Percentiles rank a stretch among this genome's conserved stretches.
These are phyloP conservation scores for Calidris pygmaea DNA, from an alignment of 2,113 vertebrate genomes.

Conservation along the genomic window DNA sequence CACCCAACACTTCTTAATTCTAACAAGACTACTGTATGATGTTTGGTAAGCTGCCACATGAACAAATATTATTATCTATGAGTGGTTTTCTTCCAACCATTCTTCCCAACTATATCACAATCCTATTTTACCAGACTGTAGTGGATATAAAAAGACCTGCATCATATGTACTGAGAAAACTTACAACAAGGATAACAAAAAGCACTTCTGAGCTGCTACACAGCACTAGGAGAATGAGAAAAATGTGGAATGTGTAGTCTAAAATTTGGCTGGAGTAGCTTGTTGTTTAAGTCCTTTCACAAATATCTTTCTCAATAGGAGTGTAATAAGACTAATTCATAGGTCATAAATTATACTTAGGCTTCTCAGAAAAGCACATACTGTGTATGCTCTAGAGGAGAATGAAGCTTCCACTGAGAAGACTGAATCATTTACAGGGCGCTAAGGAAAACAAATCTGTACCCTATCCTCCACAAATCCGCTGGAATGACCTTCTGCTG, in stretches of 20 bases:
- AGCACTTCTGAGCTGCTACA: not conserved
- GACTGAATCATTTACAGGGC: not conserved
- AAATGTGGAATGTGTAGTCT: not conserved
- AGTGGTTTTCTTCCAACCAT: not conserved
- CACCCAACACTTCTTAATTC: not conserved
- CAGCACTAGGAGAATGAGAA: not conserved
- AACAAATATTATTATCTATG: not conserved
- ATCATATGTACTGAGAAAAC: not conserved
- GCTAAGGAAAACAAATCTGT: not conserved
- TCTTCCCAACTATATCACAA: not conserved
- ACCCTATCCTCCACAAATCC: not conserved
- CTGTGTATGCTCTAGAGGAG: fast-evolving
- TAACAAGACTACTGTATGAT: not conserved
- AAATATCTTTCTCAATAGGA: not conserved
- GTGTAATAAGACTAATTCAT: not conserved
- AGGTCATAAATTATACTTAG: not conserved
- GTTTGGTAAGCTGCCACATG: not conserved
- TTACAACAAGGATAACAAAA: not conserved
- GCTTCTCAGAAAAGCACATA: not conserved
- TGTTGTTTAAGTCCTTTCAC: not conserved
- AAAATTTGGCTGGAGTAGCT: not conserved
- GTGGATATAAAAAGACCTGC: not conserved
- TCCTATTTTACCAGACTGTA: not conserved
- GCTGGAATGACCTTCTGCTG: not conserved
- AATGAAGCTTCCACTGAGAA: not conserved